Evolutionary conservation across 2,113 vertebrate species (phyloP), one percentile per base, ranked within the genome.

Genomic region (Gyps fulvus): DNA sequence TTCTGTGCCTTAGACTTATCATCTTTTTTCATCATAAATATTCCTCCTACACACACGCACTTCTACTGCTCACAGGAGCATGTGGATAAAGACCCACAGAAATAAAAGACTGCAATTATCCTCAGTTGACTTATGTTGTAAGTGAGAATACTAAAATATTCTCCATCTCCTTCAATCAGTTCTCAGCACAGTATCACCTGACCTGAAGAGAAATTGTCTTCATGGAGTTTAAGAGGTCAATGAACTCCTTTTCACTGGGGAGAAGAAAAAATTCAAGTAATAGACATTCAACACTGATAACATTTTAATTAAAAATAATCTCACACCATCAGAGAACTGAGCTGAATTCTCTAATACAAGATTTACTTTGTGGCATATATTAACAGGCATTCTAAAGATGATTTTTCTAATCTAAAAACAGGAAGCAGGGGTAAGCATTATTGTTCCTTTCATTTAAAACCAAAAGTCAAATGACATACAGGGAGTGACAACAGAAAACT

Each of bases 231-330:
- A 91, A 97, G 76, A 93, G 87, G 55, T 69, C 55, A 95, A 15
- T 72, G 79, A 96, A 94, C 50, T 63, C 65, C 29, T 84, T 90
- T n/a, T 82, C 59, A 93, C 10, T 40, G 25, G 8, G 29, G 63
- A 96, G 94, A 95, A 65, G 22, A 50, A 88, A 91, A 52, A 50
- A 63, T 10, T 54, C 11, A 89, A 80, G 16, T 43, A 87, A 79
- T 2, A 84, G 29, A 79, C 23, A 72, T 58, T 69, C 38, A 94
- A 89, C 47, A 55, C 22, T 61, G 49, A 82, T 74, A 90, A 69
- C 4, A 61, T 77, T 89, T 87, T 87, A 92, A 92, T 93, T 88
- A 87, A 95, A 90, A 88, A 89, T 79, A 85, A 93, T 73, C 61
- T 85, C 72, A 61, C 17, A 40, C 43, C 10, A 74, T 59, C 65